A percentile compares a stretch with the other conserved stretches of the same genome.
Evolutionary conservation across 2,888 invertebrate genomes (phyloP).

Genomic region (Patella caerulea): DNA sequence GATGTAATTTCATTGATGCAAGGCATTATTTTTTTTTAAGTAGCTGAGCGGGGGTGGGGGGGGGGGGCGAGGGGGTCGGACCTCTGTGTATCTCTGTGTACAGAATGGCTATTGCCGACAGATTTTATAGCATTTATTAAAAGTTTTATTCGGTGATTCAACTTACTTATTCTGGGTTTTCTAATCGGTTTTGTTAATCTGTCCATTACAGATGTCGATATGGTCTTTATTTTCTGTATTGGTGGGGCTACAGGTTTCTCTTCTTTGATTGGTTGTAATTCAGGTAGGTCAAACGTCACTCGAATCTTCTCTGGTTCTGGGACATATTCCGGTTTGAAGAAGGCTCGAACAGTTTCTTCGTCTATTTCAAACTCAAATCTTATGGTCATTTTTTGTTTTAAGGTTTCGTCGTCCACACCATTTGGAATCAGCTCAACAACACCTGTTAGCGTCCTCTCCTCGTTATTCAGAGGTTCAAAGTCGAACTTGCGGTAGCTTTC

Average conservation of each 20-base stretch:
- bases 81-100: no score
- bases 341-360: slow-evolving; percentile 54
- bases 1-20: no score
- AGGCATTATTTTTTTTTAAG: no score
- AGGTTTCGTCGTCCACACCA: slow-evolving; percentile 40
- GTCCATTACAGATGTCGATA: slow-evolving; percentile 49
- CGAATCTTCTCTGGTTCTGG: slow-evolving; percentile 53
- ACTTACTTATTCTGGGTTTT: slow-evolving; percentile 42
- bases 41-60: no score
- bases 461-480: slow-evolving; percentile 59
- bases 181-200: slow-evolving; percentile 47
- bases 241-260: slow-evolving; percentile 41
- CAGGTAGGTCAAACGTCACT: slow-evolving; percentile 42
- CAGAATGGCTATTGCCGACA: no score
- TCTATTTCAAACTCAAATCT: slow-evolving; percentile 56
- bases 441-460: slow-evolving; percentile 50
- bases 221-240: slow-evolving; percentile 48
- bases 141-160: not conserved
- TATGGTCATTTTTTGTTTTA: slow-evolving; percentile 41
- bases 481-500: slow-evolving; percentile 64
- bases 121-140: no score
- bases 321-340: slow-evolving; percentile 55
- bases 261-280: slow-evolving; percentile 42
- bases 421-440: slow-evolving; percentile 49
- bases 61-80: no score